Percentiles rank a stretch among this genome's conserved stretches.
Evolutionary conservation across 2,888 invertebrate species (phyloP).

Genomic region (Silvanus unidentatus): DNA sequence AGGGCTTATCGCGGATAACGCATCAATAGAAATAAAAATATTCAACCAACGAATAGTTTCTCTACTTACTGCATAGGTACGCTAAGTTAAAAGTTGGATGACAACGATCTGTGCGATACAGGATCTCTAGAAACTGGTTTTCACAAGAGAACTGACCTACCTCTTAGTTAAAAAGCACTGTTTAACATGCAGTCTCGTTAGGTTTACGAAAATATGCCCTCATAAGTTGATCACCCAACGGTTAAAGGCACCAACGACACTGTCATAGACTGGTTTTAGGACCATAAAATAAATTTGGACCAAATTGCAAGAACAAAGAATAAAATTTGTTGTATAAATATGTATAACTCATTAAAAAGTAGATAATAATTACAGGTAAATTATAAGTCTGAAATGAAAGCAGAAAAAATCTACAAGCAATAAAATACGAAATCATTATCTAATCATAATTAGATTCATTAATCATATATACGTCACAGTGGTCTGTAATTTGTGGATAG

Average conservation of each 20-base stretch:
- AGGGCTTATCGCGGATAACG: slow-evolving; percentile 21
- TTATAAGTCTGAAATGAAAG: too few relatives aligned
- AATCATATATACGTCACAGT: slow-evolving; percentile 38
- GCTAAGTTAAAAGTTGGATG: not conserved
- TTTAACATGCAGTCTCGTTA: not conserved
- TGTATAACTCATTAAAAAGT: too few relatives aligned
- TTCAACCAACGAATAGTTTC: slow-evolving; percentile 19
- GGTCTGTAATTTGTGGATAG: slow-evolving; percentile 37
- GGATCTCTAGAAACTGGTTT: slow-evolving; percentile 8
- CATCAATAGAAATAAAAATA: slow-evolving; percentile 20
- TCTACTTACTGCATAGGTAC: slow-evolving; percentile 4
- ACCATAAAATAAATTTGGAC: too few relatives aligned
- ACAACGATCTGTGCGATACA: slow-evolving; percentile 11
- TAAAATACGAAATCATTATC: too few relatives aligned
- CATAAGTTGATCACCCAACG: too few relatives aligned
- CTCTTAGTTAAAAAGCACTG: slow-evolving; percentile 2
- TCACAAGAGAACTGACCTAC: slow-evolving; percentile 11
- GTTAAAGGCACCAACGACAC: too few relatives aligned
- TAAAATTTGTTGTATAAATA: too few relatives aligned
- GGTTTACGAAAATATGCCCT: too few relatives aligned
- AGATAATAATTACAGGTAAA: too few relatives aligned
- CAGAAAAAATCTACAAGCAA: too few relatives aligned
- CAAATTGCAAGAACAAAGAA: too few relatives aligned
- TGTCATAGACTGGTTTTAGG: too few relatives aligned
- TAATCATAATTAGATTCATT: slow-evolving; percentile 25